Conservation (phyloP, 2,888 invertebrate genomes). For the Gymnocheta viridis region DNA sequence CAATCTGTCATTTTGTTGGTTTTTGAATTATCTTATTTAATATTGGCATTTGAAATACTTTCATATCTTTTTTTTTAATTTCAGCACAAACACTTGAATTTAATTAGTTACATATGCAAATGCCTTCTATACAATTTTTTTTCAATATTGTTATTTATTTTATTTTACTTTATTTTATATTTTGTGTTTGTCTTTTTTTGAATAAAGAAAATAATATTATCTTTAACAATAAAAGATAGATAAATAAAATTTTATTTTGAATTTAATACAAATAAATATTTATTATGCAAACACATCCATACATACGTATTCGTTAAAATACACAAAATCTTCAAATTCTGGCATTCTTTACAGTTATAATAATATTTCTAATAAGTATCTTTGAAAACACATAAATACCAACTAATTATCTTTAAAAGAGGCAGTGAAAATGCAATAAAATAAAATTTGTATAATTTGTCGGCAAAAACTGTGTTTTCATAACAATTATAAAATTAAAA, state of each 20-base stretch:
- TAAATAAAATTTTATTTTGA: conserved; percentile 12
- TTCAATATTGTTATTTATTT: not conserved
- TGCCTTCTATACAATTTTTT: not conserved
- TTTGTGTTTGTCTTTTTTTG: too few relatives aligned
- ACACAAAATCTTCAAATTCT: too few relatives aligned
- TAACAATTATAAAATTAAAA: too few relatives aligned
- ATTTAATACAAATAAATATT: not conserved
- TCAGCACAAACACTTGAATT: not conserved
- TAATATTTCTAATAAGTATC: too few relatives aligned
- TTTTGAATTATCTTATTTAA: conserved; percentile 9
- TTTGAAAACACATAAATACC: too few relatives aligned
- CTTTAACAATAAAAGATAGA: not conserved
- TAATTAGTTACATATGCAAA: not conserved
- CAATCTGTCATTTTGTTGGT: conserved; percentile 5
- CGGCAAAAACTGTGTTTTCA: too few relatives aligned
- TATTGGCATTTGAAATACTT: conserved; percentile 17
- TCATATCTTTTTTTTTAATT: not conserved
- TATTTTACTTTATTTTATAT: too few relatives aligned
- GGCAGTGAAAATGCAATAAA: too few relatives aligned
- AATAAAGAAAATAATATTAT: conserved; percentile 32
- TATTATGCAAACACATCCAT: not conserved
- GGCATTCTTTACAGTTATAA: too few relatives aligned
- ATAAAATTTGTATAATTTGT: too few relatives aligned
- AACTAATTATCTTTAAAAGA: too few relatives aligned
- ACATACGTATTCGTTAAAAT: not conserved